Evolutionary conservation across 2,113 vertebrate genomes (phyloP), one percentile per base, ranked within the genome.

Genomic region (Cichladusa arquata): DNA sequence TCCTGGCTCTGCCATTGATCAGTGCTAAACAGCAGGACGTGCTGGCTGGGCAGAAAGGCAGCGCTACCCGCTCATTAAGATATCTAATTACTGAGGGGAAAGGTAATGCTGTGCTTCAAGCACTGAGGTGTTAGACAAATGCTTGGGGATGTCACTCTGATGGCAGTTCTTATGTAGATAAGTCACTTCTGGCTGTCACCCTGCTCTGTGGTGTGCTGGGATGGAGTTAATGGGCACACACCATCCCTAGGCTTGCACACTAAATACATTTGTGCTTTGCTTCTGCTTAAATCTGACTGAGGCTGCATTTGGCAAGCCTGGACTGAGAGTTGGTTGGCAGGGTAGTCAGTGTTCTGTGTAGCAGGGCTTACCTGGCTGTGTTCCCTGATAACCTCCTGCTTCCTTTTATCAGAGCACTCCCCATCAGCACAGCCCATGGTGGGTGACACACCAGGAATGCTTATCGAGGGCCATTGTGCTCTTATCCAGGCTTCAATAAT

Each of bases 401-500:
- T 67, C 88, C 60, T 80, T 74, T 88, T 96, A 93, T 93, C 93
- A 24, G 28, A 57, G 73, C 19, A 25, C 64, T 94, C 67, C 6
- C 60, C 78, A 45, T 54, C 86, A 71, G 79, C 92, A 85, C 62
- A 56, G n/a, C 67, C 64, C 71, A 9, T 14, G 25, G 48, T 1
- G 44, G 58, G 67, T 71, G 64, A 57, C 53, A 25, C n/a, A 19
- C 85, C 53, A 25, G 74, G 81, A 92, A 73, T 64, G 92, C 94
- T 95, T 96, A 97, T 94, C 58, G 0, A 60, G 69, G 84, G 47
- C 92, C 64, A 88, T 88, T 97, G 95, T 97, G 93, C 77, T 95
- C 77, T 96, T 93, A 94, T 88, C 84, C 95, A 93, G 79, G 70
- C 66, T 97, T 96, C 90, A 94, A 74, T 97, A 96, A 93, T 92